Conservation (phyloP, 2,888 invertebrate species). For the Crematogaster levior region DNA sequence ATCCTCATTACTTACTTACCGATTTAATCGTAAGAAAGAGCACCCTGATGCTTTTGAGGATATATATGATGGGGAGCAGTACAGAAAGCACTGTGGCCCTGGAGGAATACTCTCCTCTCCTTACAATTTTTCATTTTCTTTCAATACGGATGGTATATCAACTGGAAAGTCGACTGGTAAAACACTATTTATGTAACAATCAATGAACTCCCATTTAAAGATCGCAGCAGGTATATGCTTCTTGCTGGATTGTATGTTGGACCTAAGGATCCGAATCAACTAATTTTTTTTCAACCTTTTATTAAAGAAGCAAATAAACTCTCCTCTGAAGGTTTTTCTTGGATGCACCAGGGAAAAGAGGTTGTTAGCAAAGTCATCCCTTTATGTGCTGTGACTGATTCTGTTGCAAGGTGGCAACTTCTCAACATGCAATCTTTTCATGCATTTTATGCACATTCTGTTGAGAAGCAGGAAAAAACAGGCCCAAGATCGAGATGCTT, state of each 20-base stretch:
- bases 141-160: conserved; percentile 18
- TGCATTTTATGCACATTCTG: conserved; percentile 44
- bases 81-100: conserved; percentile 29
- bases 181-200: conserved; percentile 45
- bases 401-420: conserved; percentile 37
- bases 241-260: conserved; percentile 39
- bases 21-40: conserved; percentile 34
- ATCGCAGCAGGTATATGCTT: conserved; percentile 23
- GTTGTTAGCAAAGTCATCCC: conserved; percentile 29
- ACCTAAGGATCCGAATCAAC: conserved; percentile 34
- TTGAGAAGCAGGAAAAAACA: conserved; percentile 33
- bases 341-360: conserved; percentile 22
- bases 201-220: conserved; percentile 41
- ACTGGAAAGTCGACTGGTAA: conserved; percentile 38
- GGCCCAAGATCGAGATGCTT: conserved; percentile 17
- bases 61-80: conserved; percentile 22
- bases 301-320: conserved; percentile 38
- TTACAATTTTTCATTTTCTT: conserved; percentile 35
- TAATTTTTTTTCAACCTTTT: conserved; percentile 37
- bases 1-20: conserved; percentile 21
- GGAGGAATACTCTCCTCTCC: conserved; percentile 34
- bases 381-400: conserved; percentile 44
- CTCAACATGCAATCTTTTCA: conserved; percentile 46
- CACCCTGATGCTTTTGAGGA: conserved; percentile 30
- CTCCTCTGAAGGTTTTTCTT: conserved; percentile 29